These are phyloP conservation scores for Zosterops pallidus DNA, from an alignment of 2,113 vertebrate genomes.

Conservation along the genomic window DNA sequence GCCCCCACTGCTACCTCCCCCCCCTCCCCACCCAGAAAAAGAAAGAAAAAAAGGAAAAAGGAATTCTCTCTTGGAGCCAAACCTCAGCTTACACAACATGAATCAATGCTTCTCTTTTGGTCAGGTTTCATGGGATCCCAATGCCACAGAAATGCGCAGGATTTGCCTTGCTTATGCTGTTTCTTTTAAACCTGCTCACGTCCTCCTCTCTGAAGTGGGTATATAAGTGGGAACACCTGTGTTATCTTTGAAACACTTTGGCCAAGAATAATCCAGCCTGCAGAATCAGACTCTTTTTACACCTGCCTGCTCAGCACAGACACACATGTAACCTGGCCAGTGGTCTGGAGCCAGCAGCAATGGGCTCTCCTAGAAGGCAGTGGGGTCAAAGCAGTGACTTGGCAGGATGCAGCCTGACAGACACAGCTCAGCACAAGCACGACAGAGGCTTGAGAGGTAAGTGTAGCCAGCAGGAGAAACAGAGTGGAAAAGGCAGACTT, in stretches of 20 bases:
- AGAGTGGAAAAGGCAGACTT: not conserved
- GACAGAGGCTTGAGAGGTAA: not conserved
- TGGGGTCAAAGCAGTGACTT: not conserved
- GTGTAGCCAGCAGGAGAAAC: not conserved
- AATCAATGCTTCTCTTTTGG: not conserved
- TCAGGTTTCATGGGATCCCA: not conserved
- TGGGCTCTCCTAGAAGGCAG: not conserved
- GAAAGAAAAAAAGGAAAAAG: not conserved
- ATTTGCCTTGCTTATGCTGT: not conserved
- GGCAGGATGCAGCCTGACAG: not conserved
- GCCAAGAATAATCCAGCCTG: slow-evolving; percentile 27
- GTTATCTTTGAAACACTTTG: not conserved
- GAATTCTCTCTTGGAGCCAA: not conserved
- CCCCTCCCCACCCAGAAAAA: not conserved
- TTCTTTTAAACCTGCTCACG: not conserved
- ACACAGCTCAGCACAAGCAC: not conserved
- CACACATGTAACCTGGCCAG: fast-evolving
- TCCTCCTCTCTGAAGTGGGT: not conserved
- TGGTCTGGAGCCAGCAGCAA: not conserved
- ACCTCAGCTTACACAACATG: not conserved
- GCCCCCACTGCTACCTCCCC: not conserved
- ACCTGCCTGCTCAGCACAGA: not conserved
- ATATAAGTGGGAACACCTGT: not conserved
- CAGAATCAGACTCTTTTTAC: not conserved
- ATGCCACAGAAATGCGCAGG: not conserved